Conservation (phyloP, 2,797 vertebrate genomes). For the Heteromormyrus szaboi region DNA sequence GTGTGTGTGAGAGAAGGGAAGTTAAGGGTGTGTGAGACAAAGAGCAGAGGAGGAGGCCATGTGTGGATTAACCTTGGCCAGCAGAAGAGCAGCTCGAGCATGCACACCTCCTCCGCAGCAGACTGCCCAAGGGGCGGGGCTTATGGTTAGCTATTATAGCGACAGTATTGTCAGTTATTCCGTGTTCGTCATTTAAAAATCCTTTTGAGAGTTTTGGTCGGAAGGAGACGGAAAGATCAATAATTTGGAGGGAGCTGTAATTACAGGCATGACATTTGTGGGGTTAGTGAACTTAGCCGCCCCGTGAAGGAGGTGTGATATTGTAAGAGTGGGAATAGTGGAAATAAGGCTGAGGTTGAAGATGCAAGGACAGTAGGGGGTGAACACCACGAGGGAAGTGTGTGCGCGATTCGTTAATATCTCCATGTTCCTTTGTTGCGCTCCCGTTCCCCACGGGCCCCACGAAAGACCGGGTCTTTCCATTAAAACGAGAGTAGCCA, state of each 20-base stretch:
- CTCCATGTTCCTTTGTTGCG: neutral
- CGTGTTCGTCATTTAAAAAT: neutral
- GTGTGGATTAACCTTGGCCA: neutral
- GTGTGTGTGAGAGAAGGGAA: slow-evolving; percentile 18
- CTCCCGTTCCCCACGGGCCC: neutral
- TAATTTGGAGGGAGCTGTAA: neutral
- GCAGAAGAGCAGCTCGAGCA: neutral
- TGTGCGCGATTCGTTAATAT: neutral
- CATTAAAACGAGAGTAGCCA: neutral
- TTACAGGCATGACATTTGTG: neutral
- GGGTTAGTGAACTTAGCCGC: neutral
- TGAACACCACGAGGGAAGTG: neutral
- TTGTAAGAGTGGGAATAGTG: neutral
- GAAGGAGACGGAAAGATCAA: neutral
- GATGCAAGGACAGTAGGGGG: neutral
- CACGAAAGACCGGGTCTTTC: neutral
- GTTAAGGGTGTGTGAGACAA: neutral
- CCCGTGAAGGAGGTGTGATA: neutral
- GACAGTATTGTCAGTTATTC: neutral
- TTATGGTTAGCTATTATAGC: neutral
- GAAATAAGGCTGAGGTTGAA: neutral
- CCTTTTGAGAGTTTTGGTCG: neutral
- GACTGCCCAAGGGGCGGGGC: neutral
- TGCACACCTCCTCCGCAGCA: neutral
- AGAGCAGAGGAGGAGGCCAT: neutral